These are phyloP conservation scores for Tipula unca DNA, from an alignment of 2,888 invertebrate genomes.

Conservation along the genomic window DNA sequence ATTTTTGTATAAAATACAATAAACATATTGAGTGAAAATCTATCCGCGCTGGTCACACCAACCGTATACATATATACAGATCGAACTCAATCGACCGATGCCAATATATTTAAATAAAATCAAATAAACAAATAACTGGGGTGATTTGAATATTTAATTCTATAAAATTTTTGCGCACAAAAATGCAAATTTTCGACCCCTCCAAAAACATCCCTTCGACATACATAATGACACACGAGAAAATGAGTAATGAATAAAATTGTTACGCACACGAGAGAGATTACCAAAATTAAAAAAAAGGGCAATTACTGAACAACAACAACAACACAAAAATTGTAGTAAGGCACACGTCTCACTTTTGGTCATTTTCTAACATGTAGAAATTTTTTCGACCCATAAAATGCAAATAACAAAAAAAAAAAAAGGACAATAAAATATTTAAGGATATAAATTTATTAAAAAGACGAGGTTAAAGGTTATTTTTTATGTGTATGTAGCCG, in stretches of 20 bases:
- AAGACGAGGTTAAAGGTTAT: not conserved
- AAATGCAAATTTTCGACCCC: not conserved
- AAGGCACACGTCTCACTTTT: not conserved
- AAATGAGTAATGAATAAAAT: not conserved
- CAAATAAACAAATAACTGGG: not conserved
- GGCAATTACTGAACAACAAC: not conserved
- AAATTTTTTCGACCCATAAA: not conserved
- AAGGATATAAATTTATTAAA: slow-evolving; percentile 8
- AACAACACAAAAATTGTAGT: not conserved
- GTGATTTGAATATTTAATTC: slow-evolving; percentile 14
- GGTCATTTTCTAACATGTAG: not conserved
- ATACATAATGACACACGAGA: not conserved
- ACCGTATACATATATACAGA: not conserved
- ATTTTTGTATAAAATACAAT: not conserved
- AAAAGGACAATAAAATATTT: not conserved
- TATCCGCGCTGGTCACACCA: not conserved
- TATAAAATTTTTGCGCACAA: not conserved
- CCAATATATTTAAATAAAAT: not conserved
- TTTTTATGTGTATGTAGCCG: not conserved
- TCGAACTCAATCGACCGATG: not conserved
- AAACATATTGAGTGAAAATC: not conserved
- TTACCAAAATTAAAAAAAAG: no score
- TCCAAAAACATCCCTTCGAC: not conserved
- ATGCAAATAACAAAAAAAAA: no score
- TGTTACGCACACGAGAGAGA: not conserved